Percentiles rank a stretch among this genome's conserved stretches.
Evolutionary conservation across 2,113 vertebrate genomes (phyloP).

Genomic region (Lanius ludovicianus): DNA sequence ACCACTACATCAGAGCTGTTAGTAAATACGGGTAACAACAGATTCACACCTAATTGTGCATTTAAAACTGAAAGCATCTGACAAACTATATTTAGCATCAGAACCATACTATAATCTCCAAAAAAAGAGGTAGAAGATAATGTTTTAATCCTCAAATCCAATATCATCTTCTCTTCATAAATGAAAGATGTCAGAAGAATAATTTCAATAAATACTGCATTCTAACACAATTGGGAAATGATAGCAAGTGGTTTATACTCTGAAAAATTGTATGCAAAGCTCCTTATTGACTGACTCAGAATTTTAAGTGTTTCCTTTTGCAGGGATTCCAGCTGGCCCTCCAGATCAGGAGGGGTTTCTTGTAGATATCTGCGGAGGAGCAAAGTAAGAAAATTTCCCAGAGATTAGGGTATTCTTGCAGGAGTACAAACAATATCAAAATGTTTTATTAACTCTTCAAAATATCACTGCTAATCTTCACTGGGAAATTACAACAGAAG

Average conservation of each 20-base stretch:
- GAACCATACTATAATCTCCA: neutral
- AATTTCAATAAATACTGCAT: neutral
- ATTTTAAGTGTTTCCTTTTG: neutral
- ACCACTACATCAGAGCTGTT: neutral
- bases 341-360: neutral
- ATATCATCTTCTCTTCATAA: neutral
- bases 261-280: neutral
- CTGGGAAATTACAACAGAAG: neutral
- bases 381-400: neutral
- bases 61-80: neutral
- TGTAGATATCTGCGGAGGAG: neutral
- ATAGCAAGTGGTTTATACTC: neutral
- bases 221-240: neutral
- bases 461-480: conserved; percentile 2
- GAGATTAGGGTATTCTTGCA: neutral
- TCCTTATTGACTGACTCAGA: neutral
- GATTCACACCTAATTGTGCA: neutral
- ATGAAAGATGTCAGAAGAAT: neutral
- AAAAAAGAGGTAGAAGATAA: neutral
- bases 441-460: conserved; percentile 6
- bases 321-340: neutral
- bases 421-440: neutral
- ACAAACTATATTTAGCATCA: neutral
- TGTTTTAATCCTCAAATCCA: neutral
- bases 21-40: neutral